Evolutionary conservation across 1,140 invertebrate genomes (phyloP), one percentile per base, ranked within the genome.

Genomic region (Dolichoris vasculosae): DNA sequence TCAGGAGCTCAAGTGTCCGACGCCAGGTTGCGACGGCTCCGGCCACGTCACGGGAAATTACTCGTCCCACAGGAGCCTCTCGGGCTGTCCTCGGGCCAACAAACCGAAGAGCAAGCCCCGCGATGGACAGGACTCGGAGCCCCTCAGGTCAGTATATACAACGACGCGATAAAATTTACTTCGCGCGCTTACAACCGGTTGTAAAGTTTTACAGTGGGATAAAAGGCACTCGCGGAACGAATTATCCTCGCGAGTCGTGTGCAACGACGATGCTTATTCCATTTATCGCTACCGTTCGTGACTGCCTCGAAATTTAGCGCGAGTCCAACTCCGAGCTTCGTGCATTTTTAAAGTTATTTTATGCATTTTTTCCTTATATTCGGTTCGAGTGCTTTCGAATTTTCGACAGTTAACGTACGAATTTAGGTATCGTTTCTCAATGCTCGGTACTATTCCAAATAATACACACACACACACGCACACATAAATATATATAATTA

Each of bases 61-160:
- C 92, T 96, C 96, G 48, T 97, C 97, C 64, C 97, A 97, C 92
- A 95, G 97, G 89, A 97, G 96, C 92, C 93, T 97, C 63, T 97
- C 97, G 15, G 97, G 97, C 15, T 97, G 97, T 94, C 97, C 97
- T 79, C 94, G 97, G 87, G 97, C 97, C 87, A 98, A 98, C 92
- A 98, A 98, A 89, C 97, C 97, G 15, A 98, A 98, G 92, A 98
- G 97, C 93, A 98, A 98, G 94, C 97, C 97, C 0, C 93, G 97
- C 63, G 97, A 98, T 91, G 97, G 97, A 69, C 97, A 97, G 89
- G 97, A 98, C 90, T 97, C 97, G 2, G 97, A 98, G 90, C 97
- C 97, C 17, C 92, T 98, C 81, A 97, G 97, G 96, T 97, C 88
- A 90, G 91, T 91, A 88, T 86, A 32, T 67, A 32, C n/a, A 1